phyloP scores from a whole-genome alignment of 1,140 invertebrate genomes.

The Zaprionus inermis region DNA sequence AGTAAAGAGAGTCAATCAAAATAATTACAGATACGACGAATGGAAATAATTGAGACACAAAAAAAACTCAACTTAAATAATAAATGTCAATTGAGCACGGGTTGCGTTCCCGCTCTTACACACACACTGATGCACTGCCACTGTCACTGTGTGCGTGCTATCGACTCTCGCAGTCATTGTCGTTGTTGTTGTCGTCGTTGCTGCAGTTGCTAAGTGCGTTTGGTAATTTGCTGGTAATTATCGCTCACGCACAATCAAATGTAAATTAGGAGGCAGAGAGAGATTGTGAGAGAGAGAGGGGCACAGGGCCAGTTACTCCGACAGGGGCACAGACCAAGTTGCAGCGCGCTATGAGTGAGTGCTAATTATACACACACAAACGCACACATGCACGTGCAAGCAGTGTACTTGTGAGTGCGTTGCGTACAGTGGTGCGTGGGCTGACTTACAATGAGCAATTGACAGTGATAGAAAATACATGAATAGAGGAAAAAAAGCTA shows the following conservation, averaged over 20 bases:
- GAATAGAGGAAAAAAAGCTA: too few species aligned
- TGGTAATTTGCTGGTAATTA: constrained; percentile 80
- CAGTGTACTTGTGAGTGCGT: constrained; percentile 16
- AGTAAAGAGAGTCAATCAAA: constrained; percentile 50
- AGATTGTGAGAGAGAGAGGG: background rate
- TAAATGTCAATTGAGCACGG: constrained; percentile 72
- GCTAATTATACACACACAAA: constrained; percentile 42
- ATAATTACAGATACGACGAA: constrained; percentile 50
- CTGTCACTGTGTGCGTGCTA: constrained; percentile 14
- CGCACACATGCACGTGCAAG: constrained; percentile 8
- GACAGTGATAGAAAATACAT: constrained; percentile 38
- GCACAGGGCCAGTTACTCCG: background rate
- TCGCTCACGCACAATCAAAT: constrained; percentile 79
- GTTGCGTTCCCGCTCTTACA: constrained; percentile 18
- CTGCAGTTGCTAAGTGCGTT: constrained; percentile 65
- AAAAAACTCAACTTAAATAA: constrained; percentile 49
- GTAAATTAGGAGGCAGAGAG: constrained; percentile 57
- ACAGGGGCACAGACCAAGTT: constrained; percentile 1
- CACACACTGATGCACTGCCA: constrained; percentile 10
- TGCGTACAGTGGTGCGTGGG: constrained; percentile 54
- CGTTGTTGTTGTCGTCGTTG: constrained; percentile 48
- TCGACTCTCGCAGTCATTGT: constrained; percentile 1
- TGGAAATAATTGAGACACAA: constrained; percentile 43
- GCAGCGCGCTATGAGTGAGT: constrained; percentile 24
- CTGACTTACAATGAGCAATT: constrained; percentile 10